Conservation (phyloP, 1,140 invertebrate genomes). For the Ooceraea biroi region DNA sequence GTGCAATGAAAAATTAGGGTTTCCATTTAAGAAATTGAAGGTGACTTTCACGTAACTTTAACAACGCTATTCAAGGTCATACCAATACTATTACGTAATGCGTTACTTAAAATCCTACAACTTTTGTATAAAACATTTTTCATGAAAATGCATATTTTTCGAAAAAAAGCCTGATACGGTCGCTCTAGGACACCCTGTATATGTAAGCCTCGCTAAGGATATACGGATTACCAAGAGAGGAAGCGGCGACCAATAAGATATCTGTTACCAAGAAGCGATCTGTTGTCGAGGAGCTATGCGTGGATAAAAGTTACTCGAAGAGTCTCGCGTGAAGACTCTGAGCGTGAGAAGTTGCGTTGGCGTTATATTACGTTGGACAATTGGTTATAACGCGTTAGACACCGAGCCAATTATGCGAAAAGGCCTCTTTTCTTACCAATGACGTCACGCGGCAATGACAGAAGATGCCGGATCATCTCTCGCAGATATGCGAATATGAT, state of each 20-base stretch:
- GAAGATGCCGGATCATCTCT: slow-evolving; percentile 50
- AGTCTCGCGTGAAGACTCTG: slow-evolving; percentile 51
- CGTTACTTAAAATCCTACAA: too few species aligned
- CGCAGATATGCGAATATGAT: slow-evolving; percentile 41
- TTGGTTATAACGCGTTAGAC: slow-evolving; percentile 79
- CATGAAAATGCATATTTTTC: too few species aligned
- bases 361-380: slow-evolving; percentile 75
- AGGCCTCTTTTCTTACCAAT: slow-evolving; percentile 67
- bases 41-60: too few species aligned
- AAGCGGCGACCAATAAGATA: slow-evolving; percentile 44
- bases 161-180: too few species aligned
- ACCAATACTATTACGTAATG: too few species aligned
- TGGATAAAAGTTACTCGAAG: slow-evolving; percentile 30
- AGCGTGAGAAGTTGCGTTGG: slow-evolving; percentile 77
- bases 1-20: too few species aligned
- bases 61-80: too few species aligned
- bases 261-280: slow-evolving; percentile 59
- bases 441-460: slow-evolving; percentile 64
- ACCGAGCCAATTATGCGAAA: slow-evolving; percentile 78
- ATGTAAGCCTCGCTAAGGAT: too few species aligned
- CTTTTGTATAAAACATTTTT: too few species aligned
- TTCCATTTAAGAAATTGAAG: too few species aligned
- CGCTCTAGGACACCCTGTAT: too few species aligned
- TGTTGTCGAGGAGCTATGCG: neutral
- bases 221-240: neutral